Evolutionary conservation across 1,140 invertebrate species (phyloP).

Genomic region (Drosophila lini): DNA sequence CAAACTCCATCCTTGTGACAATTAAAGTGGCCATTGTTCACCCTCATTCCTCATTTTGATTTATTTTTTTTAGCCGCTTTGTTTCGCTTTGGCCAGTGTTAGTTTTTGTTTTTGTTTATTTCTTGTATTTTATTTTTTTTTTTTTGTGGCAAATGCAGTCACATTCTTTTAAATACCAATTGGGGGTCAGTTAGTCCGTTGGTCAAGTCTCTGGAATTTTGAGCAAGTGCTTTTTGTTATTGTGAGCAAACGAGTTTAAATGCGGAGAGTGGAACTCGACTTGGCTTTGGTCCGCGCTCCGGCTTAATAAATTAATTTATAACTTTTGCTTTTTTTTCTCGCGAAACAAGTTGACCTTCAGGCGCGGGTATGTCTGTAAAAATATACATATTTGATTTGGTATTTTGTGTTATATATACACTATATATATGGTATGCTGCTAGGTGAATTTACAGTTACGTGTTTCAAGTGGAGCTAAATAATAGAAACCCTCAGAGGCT

Average conservation of each 20-base stretch:
- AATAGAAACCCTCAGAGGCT: slow-evolving; percentile 16
- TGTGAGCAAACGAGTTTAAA: slow-evolving; percentile 63
- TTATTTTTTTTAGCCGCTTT: slow-evolving; percentile 37
- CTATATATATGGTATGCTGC: background rate
- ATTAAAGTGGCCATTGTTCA: slow-evolving; percentile 38
- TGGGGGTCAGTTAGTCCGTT: slow-evolving; percentile 60
- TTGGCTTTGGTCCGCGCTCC: slow-evolving; percentile 37
- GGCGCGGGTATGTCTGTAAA: slow-evolving; percentile 27
- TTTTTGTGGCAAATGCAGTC: slow-evolving; percentile 39
- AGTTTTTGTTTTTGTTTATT: slow-evolving; percentile 5
- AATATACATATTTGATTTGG: slow-evolving; percentile 17
- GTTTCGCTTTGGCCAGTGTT: slow-evolving; percentile 1
- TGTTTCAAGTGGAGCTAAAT: slow-evolving; percentile 14
- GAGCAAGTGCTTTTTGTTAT: slow-evolving; percentile 43
- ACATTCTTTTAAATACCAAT: slow-evolving; percentile 68
- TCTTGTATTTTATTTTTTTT: background rate
- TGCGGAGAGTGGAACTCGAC: slow-evolving; percentile 36
- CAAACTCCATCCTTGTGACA: slow-evolving; percentile 32
- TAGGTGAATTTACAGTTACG: slow-evolving; percentile 43
- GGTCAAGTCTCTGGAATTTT: slow-evolving; percentile 60
- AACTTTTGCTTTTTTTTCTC: slow-evolving; percentile 62
- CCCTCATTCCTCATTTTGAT: slow-evolving; percentile 28
- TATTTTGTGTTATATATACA: slow-evolving; percentile 5
- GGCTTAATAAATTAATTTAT: slow-evolving; percentile 72
- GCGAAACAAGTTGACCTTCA: slow-evolving; percentile 74